Evolutionary conservation across 2,888 invertebrate species (phyloP).

Genomic region (Apodemia mormo): DNA sequence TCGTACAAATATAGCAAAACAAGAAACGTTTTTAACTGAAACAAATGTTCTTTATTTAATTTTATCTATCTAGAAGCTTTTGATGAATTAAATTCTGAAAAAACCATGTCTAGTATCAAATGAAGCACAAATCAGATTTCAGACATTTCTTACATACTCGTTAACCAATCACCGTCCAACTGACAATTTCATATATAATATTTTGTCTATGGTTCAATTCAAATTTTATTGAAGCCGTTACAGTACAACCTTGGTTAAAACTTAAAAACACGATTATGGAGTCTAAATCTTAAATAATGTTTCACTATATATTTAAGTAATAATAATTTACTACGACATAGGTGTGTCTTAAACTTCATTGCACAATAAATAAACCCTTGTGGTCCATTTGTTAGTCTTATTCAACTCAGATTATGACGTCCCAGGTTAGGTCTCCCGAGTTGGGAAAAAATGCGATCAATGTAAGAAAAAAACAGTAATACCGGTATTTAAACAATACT

Average conservation of each 20-base stretch:
- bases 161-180: slow-evolving; percentile 60
- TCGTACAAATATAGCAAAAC: background rate
- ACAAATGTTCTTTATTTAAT: background rate
- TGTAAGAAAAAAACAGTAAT: no score
- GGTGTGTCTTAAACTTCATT: no score
- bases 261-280: background rate
- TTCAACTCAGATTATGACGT: no score
- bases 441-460: no score
- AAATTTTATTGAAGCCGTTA: slow-evolving; percentile 58
- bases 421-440: no score
- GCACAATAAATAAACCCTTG: no score
- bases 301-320: no score
- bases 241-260: background rate
- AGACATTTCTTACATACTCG: slow-evolving; percentile 26
- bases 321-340: no score
- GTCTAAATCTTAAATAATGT: no score
- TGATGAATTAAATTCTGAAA: slow-evolving; percentile 42
- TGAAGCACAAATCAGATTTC: slow-evolving; percentile 59
- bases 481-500: no score
- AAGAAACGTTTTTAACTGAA: background rate
- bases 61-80: slow-evolving; percentile 12
- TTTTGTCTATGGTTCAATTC: slow-evolving; percentile 61
- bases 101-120: slow-evolving; percentile 67
- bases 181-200: slow-evolving; percentile 65
- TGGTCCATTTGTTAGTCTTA: no score